A percentile compares a stretch with the other conserved stretches of the same genome.
phyloP scores from a whole-genome alignment of 2,113 vertebrate species.

The Saimiri boliviensis region DNA sequence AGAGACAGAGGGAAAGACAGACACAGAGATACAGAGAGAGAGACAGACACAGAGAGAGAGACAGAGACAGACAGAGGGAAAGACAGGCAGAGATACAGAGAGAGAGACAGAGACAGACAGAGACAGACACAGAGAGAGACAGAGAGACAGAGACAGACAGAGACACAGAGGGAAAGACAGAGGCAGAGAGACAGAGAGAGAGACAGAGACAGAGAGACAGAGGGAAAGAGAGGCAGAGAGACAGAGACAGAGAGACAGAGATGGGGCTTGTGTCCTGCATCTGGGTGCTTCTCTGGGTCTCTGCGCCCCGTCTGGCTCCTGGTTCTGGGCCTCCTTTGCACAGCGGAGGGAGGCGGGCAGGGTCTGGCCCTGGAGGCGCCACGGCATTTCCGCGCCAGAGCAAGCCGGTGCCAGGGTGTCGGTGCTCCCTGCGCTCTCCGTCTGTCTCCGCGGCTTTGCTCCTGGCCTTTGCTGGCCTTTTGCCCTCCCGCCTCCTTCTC shows the following conservation, averaged over 20 bases:
- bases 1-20: background rate
- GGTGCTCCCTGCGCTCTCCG: accelerated
- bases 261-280: background rate
- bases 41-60: background rate
- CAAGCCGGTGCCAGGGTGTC: background rate
- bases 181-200: too few relatives aligned
- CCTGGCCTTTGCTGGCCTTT: background rate
- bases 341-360: background rate
- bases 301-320: background rate
- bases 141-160: too few relatives aligned
- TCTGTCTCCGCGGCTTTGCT: accelerated
- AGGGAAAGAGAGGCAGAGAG: background rate
- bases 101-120: too few relatives aligned
- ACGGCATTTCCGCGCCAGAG: accelerated
- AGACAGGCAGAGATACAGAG: too few relatives aligned
- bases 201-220: too few relatives aligned
- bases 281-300: background rate
- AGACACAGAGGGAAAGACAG: background rate
- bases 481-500: background rate
- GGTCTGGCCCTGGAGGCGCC: too few relatives aligned
- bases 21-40: background rate
- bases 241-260: background rate
- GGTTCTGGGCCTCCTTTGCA: background rate
- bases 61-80: background rate
- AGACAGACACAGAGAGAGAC: background rate